A percentile compares a stretch with the other conserved stretches of the same genome.
Conservation (phyloP, 2,113 vertebrate species). For the Rhinopomastus cyanomelas region DNA sequence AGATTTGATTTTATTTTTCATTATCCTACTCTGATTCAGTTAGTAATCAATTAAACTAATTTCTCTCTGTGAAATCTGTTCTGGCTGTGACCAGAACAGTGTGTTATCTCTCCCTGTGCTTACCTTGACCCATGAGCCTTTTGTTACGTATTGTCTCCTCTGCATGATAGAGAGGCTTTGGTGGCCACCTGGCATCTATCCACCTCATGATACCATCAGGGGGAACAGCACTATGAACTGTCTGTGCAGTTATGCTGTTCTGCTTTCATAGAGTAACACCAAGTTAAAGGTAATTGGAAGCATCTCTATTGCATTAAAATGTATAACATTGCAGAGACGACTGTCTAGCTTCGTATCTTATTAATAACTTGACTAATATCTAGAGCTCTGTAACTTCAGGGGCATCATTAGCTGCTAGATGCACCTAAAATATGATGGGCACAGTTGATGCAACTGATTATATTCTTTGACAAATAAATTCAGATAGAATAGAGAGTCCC, state of each 20-base stretch:
- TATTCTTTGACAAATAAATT: background rate
- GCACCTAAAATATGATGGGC: background rate
- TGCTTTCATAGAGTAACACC: background rate
- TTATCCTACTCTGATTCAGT: background rate
- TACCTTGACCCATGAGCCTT: background rate
- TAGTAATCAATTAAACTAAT: background rate
- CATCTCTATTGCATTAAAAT: background rate
- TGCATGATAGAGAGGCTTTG: background rate
- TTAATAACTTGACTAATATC: background rate
- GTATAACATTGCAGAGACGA: accelerated
- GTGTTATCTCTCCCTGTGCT: background rate
- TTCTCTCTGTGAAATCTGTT: background rate
- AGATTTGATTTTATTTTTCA: background rate
- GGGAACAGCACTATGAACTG: background rate
- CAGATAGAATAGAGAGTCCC: background rate
- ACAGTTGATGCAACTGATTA: background rate
- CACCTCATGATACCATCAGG: background rate
- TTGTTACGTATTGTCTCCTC: background rate
- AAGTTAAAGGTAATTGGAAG: background rate
- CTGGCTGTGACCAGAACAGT: background rate
- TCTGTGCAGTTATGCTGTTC: background rate
- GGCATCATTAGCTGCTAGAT: background rate
- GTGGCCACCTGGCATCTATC: background rate
- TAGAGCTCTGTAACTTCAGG: background rate
- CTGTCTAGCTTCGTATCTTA: background rate